phyloP scores from a whole-genome alignment of 1,140 invertebrate genomes.

The Heliconius hermathena region DNA sequence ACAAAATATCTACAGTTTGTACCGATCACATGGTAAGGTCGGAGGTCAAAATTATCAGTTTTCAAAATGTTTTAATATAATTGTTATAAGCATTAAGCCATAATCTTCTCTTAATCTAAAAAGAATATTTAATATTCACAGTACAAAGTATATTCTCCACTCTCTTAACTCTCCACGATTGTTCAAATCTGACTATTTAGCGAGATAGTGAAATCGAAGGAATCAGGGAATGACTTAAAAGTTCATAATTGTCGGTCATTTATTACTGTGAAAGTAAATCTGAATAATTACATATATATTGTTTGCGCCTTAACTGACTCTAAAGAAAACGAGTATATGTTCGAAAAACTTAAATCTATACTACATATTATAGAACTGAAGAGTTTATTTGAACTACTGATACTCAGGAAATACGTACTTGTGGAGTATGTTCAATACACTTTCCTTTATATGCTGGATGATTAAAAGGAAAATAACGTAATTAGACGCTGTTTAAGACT shows the following conservation, averaged over 20 bases:
- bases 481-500: no score
- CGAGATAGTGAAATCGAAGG: neutral
- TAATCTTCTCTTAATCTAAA: neutral
- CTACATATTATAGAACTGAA: no score
- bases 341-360: no score
- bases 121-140: neutral
- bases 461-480: no score
- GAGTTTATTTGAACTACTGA: no score
- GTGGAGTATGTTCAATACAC: no score
- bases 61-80: no score
- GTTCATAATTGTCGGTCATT: constrained; percentile 11
- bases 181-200: neutral
- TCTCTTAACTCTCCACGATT: neutral
- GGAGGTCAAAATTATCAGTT: no score
- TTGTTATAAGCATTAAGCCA: neutral
- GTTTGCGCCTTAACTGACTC: neutral
- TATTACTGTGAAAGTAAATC: constrained; percentile 8
- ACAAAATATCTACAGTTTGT: no score
- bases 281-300: constrained; percentile 3
- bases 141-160: neutral
- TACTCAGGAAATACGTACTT: no score
- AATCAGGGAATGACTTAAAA: constrained; percentile 11
- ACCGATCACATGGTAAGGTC: no score
- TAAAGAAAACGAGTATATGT: neutral
- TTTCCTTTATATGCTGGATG: no score